Percentiles rank a stretch among this genome's conserved stretches.
Evolutionary conservation across 2,888 invertebrate genomes (phyloP).

Genomic region (Dorcus parallelipipedus): DNA sequence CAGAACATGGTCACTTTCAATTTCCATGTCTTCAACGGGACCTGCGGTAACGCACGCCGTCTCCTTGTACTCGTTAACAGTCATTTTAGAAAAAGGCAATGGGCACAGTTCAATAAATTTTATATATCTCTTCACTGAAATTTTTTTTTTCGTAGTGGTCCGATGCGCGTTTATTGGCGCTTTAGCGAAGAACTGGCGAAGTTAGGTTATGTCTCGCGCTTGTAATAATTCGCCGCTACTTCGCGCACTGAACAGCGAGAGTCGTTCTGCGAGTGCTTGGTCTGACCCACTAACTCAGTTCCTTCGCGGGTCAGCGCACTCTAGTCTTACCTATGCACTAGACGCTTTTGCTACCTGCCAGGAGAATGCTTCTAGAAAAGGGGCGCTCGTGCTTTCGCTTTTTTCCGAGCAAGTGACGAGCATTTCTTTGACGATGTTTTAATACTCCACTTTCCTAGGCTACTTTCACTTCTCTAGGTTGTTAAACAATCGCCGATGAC

Average conservation of each 20-base stretch:
- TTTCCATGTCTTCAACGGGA: conserved; percentile 43
- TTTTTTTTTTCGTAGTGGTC: background rate
- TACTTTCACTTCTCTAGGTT: too few relatives aligned
- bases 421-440: too few relatives aligned
- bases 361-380: background rate
- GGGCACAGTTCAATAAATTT: too few relatives aligned
- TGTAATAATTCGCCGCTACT: conserved; percentile 30
- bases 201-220: conserved; percentile 16
- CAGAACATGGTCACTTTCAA: conserved; percentile 31
- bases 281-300: conserved; percentile 52
- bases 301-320: conserved; percentile 48
- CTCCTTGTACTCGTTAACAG: conserved; percentile 57
- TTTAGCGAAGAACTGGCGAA: conserved; percentile 4
- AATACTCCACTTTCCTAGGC: too few relatives aligned
- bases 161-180: background rate
- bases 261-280: conserved; percentile 33
- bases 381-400: conserved; percentile 7
- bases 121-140: too few relatives aligned
- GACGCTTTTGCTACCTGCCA: conserved; percentile 1
- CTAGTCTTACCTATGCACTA: conserved; percentile 19
- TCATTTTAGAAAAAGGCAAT: conserved; percentile 41
- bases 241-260: conserved; percentile 35
- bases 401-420: background rate
- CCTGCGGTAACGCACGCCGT: conserved; percentile 50
- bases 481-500: too few relatives aligned